Evolutionary conservation across 2,888 invertebrate species (phyloP), one percentile per base, ranked within the genome.

Genomic region (Phengaris alcon): DNA sequence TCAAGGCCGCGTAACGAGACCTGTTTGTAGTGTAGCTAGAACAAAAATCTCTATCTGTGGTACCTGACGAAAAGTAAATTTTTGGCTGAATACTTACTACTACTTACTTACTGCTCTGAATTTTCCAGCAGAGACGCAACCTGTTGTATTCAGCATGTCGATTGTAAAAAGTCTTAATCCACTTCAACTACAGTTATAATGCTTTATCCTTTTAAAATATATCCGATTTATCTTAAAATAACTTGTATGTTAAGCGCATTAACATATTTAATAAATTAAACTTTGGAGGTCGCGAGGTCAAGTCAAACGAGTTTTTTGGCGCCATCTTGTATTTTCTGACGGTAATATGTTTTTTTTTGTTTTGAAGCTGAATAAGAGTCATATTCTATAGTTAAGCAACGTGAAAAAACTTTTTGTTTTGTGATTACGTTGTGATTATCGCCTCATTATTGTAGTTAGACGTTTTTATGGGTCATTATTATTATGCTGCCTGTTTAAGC

Each of bases 291-390:
- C 64, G 64, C 64, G 35, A 6, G 64, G 64, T 64, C 35, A 64
- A 12, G 64, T 6, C 12, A 4, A 64, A 64, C 64, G 64, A 64
- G 64, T 64, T 64, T 59, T 64, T 64, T 64, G 12, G 64, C 64
- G 64, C 44, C 64, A 64, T 64, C 64, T 76, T 76, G 64, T 35
- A 44, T 64, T 64, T 12, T 12, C 6, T 64, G 64, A 64, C 35
- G 35, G 12, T 35, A 35, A 35, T 64, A 35, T 64, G 44, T 35
- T 55, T 59, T 59, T 22, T 48, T 12, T 52, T 52, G 6, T 8
- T 3, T 8, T 8, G 6, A 52, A 52, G 9, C 35, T 2, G 59
- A 5, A 59, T 59, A 22, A 10, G 15, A 51, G 15, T 9, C 8
- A 10, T 59, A 22, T 1, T 3, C 3, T 6, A 6, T 6, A 48